Evolutionary conservation across 1,140 invertebrate genomes (phyloP).

Genomic region (Ericerus pela): DNA sequence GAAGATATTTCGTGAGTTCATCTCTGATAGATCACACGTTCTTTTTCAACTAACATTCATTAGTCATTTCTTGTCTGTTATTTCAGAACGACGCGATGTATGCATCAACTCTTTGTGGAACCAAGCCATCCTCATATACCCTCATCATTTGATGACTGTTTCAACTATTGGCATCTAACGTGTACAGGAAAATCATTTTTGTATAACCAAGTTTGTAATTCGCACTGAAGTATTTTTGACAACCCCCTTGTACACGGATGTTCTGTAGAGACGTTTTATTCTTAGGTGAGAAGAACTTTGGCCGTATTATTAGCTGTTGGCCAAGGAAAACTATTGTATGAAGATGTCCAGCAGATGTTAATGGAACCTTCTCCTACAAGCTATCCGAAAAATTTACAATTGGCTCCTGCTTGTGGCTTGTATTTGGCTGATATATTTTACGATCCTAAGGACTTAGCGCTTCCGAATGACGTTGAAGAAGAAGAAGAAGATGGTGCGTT

Average conservation of each 20-base stretch:
- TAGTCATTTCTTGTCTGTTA: not conserved
- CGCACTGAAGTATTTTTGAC: not conserved
- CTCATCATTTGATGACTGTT: conserved; percentile 15
- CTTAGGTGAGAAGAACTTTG: conserved; percentile 18
- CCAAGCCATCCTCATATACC: conserved; percentile 16
- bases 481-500: not conserved
- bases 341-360: conserved; percentile 18
- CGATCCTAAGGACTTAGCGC: conserved; percentile 15
- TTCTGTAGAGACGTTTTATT: not conserved
- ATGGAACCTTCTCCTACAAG: conserved; percentile 16
- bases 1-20: conserved; percentile 3
- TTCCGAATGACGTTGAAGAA: conserved; percentile 5
- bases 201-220: conserved; percentile 18
- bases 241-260: not conserved
- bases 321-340: conserved; percentile 12
- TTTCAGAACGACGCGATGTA: conserved; percentile 14
- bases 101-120: conserved; percentile 13
- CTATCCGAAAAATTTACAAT: conserved; percentile 10
- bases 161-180: conserved; percentile 17
- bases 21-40: not conserved
- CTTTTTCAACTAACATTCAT: not conserved
- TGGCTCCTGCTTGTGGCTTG: conserved; percentile 16
- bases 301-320: conserved; percentile 15
- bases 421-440: conserved; percentile 19
- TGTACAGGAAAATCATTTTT: conserved; percentile 18